Conservation (phyloP, 2,888 invertebrate species). For the Scrobipalpa atriplicella region DNA sequence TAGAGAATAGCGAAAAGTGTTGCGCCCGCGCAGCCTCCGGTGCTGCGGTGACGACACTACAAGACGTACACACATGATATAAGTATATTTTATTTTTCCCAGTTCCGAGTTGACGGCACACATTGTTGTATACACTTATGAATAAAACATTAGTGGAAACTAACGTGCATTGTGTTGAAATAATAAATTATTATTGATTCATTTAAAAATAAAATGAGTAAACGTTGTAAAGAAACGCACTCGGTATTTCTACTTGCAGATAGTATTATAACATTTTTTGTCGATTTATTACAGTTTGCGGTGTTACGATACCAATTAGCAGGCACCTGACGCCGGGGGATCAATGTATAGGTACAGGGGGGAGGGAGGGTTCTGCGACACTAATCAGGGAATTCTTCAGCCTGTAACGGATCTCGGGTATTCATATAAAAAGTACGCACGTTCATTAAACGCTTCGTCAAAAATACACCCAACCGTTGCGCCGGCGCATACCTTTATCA, state of each 20-base stretch:
- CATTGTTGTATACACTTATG: slow-evolving; percentile 30
- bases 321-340: too few species aligned
- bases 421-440: background rate
- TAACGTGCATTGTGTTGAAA: slow-evolving; percentile 26
- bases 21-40: slow-evolving; percentile 16
- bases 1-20: slow-evolving; percentile 4
- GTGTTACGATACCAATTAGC: background rate
- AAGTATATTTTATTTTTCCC: slow-evolving; percentile 32
- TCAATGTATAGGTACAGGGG: too few species aligned
- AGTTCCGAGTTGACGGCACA: slow-evolving; percentile 31
- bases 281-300: slow-evolving; percentile 4
- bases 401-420: background rate
- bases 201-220: slow-evolving; percentile 24
- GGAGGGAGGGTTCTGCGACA: background rate
- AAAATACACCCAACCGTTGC: background rate
- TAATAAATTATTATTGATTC: slow-evolving; percentile 27
- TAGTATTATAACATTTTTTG: slow-evolving; percentile 12
- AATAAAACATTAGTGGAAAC: slow-evolving; percentile 34
- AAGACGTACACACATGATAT: slow-evolving; percentile 6
- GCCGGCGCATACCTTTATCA: slow-evolving; percentile 41
- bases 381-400: background rate
- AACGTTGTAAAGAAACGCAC: slow-evolving; percentile 21
- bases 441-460: background rate
- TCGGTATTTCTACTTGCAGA: slow-evolving; percentile 2
- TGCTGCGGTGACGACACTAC: background rate